A percentile compares a stretch with the other conserved stretches of the same genome.
Evolutionary conservation across 2,797 vertebrate genomes (phyloP).

Genomic region (Manis crassicaudata): DNA sequence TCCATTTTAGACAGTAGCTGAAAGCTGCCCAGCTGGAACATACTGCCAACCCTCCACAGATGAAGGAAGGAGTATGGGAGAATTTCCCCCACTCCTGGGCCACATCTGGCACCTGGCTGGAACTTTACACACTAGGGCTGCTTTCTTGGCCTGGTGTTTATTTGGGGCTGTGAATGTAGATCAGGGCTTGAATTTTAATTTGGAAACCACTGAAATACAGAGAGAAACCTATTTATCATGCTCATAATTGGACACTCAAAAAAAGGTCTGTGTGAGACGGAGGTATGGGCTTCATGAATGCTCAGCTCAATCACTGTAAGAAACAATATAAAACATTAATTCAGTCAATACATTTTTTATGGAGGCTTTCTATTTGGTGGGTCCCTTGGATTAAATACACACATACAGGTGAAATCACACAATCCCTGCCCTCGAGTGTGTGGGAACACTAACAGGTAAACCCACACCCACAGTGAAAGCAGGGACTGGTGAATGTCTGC

Average conservation of each 20-base stretch:
- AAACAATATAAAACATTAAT: neutral
- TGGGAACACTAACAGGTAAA: neutral
- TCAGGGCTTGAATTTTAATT: neutral
- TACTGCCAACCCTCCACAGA: neutral
- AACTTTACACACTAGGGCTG: neutral
- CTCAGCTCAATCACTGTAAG: neutral
- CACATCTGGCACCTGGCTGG: neutral
- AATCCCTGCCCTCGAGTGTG: neutral
- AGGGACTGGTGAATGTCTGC: neutral
- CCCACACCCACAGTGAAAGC: neutral
- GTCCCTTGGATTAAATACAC: neutral
- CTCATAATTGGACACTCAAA: neutral
- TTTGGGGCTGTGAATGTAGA: neutral
- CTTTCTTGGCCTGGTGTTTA: neutral
- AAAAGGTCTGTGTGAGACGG: neutral
- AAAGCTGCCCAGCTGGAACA: neutral
- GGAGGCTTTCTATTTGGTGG: neutral
- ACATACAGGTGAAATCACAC: neutral
- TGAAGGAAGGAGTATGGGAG: neutral
- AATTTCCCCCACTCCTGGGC: neutral
- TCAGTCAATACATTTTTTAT: neutral
- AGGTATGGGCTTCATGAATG: neutral
- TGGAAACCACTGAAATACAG: neutral
- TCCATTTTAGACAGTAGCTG: neutral
- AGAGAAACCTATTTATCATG: neutral